These are phyloP conservation scores for Antennarius striatus DNA, from an alignment of 2,113 vertebrate species.

Conservation along the genomic window DNA sequence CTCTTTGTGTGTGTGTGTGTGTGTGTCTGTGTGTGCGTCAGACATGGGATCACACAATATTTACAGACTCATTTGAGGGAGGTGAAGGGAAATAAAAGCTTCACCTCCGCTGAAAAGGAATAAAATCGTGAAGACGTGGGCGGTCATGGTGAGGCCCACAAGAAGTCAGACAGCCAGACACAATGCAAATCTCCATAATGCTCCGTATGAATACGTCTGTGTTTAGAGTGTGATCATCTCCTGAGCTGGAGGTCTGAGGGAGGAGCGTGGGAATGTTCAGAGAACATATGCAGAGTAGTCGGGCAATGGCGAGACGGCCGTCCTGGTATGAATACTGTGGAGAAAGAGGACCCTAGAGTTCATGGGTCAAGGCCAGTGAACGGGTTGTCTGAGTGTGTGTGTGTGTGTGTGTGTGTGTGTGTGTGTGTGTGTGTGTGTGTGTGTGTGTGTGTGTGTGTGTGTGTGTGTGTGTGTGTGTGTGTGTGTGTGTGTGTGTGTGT, in stretches of 20 bases:
- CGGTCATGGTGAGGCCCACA: slow-evolving; percentile 2
- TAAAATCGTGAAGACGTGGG: slow-evolving; percentile 8
- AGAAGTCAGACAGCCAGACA: slow-evolving; percentile 60
- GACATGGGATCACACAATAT: neutral
- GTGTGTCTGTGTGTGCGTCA: too few species aligned
- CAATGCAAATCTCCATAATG: slow-evolving; percentile 63
- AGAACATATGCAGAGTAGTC: slow-evolving; percentile 72
- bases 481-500: neutral
- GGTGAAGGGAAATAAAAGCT: neutral
- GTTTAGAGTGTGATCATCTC: slow-evolving; percentile 45
- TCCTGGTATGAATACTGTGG: slow-evolving; percentile 74
- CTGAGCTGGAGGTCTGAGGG: slow-evolving; percentile 31
- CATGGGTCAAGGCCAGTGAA: slow-evolving; percentile 85
- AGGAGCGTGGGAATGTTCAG: slow-evolving; percentile 73
- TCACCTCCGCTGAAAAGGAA: neutral
- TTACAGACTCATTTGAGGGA: neutral
- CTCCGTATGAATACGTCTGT: slow-evolving; percentile 41
- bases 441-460: slow-evolving; percentile 32
- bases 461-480: slow-evolving; percentile 9
- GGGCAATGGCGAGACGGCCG: slow-evolving; percentile 71
- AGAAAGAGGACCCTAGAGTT: slow-evolving; percentile 78
- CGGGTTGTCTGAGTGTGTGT: slow-evolving; percentile 60
- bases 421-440: too few species aligned
- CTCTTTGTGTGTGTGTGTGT: too few species aligned
- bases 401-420: slow-evolving; percentile 29